Base-by-base conservation (phyloP, 2,113 vertebrate genomes). In the Saguinus midas region DNA sequence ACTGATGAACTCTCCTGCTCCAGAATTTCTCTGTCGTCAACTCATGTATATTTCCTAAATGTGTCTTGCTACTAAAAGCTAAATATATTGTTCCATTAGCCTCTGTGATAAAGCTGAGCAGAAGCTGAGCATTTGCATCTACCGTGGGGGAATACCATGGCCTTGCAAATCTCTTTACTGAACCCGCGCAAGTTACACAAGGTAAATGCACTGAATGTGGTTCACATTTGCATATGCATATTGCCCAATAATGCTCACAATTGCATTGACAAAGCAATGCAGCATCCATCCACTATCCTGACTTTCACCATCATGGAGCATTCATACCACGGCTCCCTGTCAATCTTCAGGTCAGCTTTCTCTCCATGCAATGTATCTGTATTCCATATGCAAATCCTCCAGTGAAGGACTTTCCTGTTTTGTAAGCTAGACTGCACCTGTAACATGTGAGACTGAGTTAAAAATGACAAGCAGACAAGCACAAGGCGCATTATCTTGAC, bases 401-500 rank as follows among this genome's bases (percentile, higher is more conserved):
- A 90, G 96, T 97, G 98, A 98, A 96, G 98, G 98, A 98, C 98
- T 99, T 98, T 97, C 98, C 98, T 99, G 98, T 99, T 99, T 99
- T 98, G 98, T 99, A 99, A 99, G 99, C 98, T 98, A 99, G 98
- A 98, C 98, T 99, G 98, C 98, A 98, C 98, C 98, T 99, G 98
- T 98, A 99, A 99, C 98, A 97, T 99, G 98, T 97, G 98, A 98
- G 98, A 99, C 98, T 99, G 98, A 99, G 99, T 99, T 99, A 99
- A 98, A 99, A 99, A 99, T 99, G 99, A 99, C 99, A 99, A 99
- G 98, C 97, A 98, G 99, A 99, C 99, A 99, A 99, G 99, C 98
- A 98, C 98, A 98, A 98, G 98, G 98, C 99, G 99, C 99, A 99
- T 99, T 99, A 99, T 99, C 99, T 99, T 99, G 99, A 99, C 99